A percentile compares a stretch with the other conserved stretches of the same genome.
These are phyloP conservation scores for Junonia oenone DNA, from an alignment of 2,888 invertebrate genomes.

Conservation along the genomic window DNA sequence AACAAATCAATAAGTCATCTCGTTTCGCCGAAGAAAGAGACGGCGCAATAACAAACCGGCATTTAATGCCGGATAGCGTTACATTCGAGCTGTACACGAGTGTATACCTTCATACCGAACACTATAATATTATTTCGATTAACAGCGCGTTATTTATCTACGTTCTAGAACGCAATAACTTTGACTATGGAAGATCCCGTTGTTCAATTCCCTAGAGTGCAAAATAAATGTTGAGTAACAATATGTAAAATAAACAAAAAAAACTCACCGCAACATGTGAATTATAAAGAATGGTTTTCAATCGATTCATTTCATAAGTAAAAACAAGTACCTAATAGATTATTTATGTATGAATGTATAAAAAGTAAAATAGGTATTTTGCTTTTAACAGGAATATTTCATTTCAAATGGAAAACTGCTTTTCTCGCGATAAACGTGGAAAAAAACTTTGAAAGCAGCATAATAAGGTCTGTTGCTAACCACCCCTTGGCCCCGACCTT, in stretches of 20 bases:
- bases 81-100: conserved; percentile 37
- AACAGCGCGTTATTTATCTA: conserved; percentile 23
- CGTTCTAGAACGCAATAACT: conserved; percentile 37
- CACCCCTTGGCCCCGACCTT: conserved; percentile 23
- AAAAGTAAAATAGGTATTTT: too few relatives aligned
- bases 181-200: conserved; percentile 45
- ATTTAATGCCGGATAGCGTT: conserved; percentile 60
- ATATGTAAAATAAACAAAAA: not conserved
- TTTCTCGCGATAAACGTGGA: not conserved
- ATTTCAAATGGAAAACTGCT: not conserved
- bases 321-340: too few relatives aligned
- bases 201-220: conserved; percentile 38
- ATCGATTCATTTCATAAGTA: too few relatives aligned
- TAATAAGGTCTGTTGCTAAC: conserved; percentile 11
- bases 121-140: conserved; percentile 38
- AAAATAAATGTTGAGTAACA: not conserved
- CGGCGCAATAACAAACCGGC: conserved; percentile 76
- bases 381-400: too few relatives aligned
- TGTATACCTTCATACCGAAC: conserved; percentile 41
- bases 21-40: conserved; percentile 68
- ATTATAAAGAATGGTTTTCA: not conserved
- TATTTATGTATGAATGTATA: too few relatives aligned
- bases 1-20: conserved; percentile 79
- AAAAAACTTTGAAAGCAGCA: not conserved
- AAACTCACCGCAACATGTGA: not conserved